phyloP scores from a whole-genome alignment of 2,113 vertebrate genomes.

The Hemiscyllium ocellatum region DNA sequence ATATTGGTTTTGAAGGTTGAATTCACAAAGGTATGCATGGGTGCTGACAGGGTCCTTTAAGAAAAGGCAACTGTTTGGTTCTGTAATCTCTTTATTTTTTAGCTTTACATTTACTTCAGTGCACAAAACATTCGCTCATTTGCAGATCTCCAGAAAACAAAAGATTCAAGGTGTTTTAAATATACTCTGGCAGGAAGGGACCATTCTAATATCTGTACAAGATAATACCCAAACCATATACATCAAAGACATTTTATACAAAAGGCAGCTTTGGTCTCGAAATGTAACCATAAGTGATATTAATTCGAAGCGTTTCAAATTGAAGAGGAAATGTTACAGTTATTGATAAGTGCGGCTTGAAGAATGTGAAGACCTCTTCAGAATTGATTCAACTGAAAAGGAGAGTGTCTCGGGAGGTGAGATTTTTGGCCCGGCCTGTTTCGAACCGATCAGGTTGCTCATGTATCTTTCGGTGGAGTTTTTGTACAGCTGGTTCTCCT shows the following conservation, averaged over 20 bases:
- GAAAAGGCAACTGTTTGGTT: not conserved
- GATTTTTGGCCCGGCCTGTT: constrained; percentile 71
- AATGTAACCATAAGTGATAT: not conserved
- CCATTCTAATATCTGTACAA: constrained; percentile 53
- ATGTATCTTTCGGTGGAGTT: constrained; percentile 59
- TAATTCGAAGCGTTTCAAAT: not conserved
- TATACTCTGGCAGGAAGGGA: constrained; percentile 56
- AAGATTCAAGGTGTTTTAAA: constrained; percentile 57
- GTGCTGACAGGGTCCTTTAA: not conserved
- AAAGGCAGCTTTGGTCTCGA: constrained; percentile 29
- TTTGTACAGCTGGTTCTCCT: constrained; percentile 65
- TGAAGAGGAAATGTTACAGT: constrained; percentile 23
- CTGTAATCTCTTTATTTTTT: constrained; percentile 11
- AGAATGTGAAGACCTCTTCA: constrained; percentile 74
- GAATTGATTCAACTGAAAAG: constrained; percentile 93
- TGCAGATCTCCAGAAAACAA: constrained; percentile 44
- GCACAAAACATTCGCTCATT: constrained; percentile 33
- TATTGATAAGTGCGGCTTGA: constrained; percentile 70
- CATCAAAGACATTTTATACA: constrained; percentile 38
- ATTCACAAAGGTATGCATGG: not conserved
- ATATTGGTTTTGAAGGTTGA: not conserved
- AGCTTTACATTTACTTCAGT: constrained; percentile 23
- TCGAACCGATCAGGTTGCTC: constrained; percentile 68
- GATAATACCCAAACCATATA: constrained; percentile 42
- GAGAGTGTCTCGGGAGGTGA: constrained; percentile 71